Conservation (phyloP, 2,113 vertebrate species). For the Alexandromys fortis region DNA sequence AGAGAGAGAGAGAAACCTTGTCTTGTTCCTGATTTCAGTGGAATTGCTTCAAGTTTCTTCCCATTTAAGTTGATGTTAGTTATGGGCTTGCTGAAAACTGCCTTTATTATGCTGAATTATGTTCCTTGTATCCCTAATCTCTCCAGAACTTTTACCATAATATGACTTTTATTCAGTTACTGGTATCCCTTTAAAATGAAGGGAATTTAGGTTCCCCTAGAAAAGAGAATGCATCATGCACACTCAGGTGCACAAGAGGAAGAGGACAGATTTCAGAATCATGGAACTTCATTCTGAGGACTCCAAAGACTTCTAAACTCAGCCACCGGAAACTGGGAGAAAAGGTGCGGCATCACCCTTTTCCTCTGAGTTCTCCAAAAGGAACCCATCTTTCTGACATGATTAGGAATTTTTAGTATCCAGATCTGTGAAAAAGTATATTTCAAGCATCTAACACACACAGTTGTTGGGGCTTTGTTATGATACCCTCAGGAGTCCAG, state of each 20-base stretch:
- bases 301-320: background rate
- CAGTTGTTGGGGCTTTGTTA: background rate
- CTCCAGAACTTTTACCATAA: background rate
- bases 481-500: background rate
- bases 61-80: background rate
- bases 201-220: background rate
- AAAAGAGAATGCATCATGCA: background rate
- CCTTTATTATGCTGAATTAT: background rate
- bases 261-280: background rate
- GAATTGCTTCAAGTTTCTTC: background rate
- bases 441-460: background rate
- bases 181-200: background rate
- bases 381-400: background rate
- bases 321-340: background rate
- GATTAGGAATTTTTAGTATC: background rate
- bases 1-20: background rate
- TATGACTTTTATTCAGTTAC: background rate
- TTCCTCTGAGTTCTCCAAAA: background rate
- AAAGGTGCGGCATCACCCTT: background rate
- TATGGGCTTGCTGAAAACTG: background rate
- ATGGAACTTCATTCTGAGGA: background rate
- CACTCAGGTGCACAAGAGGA: background rate
- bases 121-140: background rate
- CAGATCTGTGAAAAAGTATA: background rate
- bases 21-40: background rate